phyloP scores from a whole-genome alignment of 1,140 invertebrate genomes.

The Paracyclopina nana region DNA sequence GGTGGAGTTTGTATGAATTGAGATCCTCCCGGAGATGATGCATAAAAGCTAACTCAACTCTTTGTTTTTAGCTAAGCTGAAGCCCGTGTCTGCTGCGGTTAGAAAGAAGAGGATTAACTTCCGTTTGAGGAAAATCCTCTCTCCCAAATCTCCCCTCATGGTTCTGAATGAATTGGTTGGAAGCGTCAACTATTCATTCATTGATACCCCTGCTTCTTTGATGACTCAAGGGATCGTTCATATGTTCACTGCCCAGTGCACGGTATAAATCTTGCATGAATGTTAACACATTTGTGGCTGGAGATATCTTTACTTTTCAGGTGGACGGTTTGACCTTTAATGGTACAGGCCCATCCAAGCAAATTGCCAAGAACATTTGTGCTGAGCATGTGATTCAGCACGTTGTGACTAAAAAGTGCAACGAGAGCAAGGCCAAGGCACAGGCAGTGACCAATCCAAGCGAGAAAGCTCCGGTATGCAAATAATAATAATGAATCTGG shows the following conservation, averaged over 20 bases:
- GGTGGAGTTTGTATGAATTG: no score
- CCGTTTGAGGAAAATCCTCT: conserved; percentile 1
- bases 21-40: no score
- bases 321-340: conserved; percentile 1
- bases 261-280: not conserved
- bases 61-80: conserved; percentile 5
- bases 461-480: no score
- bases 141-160: conserved; percentile 9
- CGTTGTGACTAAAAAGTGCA: not conserved
- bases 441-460: not conserved
- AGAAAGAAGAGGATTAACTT: conserved; percentile 4
- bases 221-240: not conserved
- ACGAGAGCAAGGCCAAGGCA: not conserved
- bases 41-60: no score
- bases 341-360: not conserved
- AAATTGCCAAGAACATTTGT: conserved; percentile 13
- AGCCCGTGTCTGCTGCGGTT: not conserved
- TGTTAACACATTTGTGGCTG: no score
- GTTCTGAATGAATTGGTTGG: conserved; percentile 11
- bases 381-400: conserved; percentile 4
- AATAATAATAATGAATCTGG: no score
- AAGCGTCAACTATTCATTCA: not conserved
- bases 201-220: not conserved
- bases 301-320: not conserved
- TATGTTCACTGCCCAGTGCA: conserved; percentile 2